A percentile compares a stretch with the other conserved stretches of the same genome.
Conservation (phyloP, 1,140 invertebrate genomes). For the Danaus plexippus region DNA sequence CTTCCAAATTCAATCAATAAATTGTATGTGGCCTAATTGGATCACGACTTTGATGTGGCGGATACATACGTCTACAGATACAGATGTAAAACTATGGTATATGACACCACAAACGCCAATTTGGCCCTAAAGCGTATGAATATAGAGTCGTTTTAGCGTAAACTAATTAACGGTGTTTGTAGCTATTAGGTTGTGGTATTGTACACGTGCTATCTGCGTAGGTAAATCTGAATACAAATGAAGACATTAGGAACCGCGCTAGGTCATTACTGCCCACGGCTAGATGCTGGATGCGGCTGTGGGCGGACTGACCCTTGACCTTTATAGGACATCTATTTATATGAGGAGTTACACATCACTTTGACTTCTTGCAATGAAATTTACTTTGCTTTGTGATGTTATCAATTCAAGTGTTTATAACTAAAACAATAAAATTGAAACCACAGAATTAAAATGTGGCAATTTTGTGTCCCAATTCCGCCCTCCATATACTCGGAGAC, state of each 20-base stretch:
- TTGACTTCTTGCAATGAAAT: too few species aligned
- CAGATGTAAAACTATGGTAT: slow-evolving; percentile 7
- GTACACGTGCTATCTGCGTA: slow-evolving; percentile 40
- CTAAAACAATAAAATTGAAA: too few species aligned
- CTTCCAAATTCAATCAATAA: too few species aligned
- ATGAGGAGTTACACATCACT: too few species aligned
- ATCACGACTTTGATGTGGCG: slow-evolving; percentile 16
- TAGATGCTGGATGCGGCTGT: slow-evolving; percentile 17
- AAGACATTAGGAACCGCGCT: slow-evolving; percentile 47
- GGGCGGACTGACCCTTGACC: slow-evolving; percentile 10
- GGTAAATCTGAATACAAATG: slow-evolving; percentile 63
- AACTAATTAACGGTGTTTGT: slow-evolving; percentile 5
- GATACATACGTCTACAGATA: slow-evolving; percentile 20
- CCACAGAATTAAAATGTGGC: too few species aligned
- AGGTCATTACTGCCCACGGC: slow-evolving; percentile 29
- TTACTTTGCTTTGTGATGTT: too few species aligned
- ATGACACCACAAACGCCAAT: slow-evolving; percentile 11
- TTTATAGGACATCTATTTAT: background rate
- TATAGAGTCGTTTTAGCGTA: slow-evolving; percentile 9
- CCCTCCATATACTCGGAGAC: too few species aligned
- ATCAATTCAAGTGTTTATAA: too few species aligned
- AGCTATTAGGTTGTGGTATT: slow-evolving; percentile 14
- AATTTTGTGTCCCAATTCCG: too few species aligned
- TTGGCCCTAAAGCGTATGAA: background rate
- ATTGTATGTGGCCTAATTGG: slow-evolving; percentile 14